phyloP scores from a whole-genome alignment of 2,113 vertebrate genomes.

The Ptilorrhoa leucosticta region DNA sequence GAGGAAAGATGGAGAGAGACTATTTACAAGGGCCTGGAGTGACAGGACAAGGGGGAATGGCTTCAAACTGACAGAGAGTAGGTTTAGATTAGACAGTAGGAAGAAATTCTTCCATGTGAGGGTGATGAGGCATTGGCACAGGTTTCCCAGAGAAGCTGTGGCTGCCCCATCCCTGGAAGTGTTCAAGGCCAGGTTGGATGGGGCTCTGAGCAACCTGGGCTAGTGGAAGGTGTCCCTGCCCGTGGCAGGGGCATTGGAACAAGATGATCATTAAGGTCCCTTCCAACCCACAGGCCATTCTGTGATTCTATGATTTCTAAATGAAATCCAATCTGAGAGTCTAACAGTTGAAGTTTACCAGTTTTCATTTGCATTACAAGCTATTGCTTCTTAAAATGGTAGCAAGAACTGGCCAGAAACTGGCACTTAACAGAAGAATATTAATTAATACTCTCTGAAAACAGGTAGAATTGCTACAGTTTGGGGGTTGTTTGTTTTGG shows the following conservation, averaged over 20 bases:
- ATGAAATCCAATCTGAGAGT: not conserved
- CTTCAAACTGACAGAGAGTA: not conserved
- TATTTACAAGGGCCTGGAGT: not conserved
- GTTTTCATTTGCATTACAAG: not conserved
- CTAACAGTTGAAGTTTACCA: not conserved
- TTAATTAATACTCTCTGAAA: not conserved
- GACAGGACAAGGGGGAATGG: not conserved
- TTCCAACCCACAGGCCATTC: not conserved
- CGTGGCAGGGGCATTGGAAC: not conserved
- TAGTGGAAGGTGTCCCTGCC: not conserved
- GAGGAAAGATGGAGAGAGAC: not conserved
- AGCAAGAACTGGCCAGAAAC: not conserved
- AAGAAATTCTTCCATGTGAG: not conserved
- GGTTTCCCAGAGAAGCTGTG: not conserved
- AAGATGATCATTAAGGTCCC: not conserved
- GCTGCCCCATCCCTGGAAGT: not conserved
- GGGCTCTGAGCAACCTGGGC: not conserved
- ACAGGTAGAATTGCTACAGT: not conserved
- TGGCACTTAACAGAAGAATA: not conserved
- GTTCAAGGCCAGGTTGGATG: not conserved
- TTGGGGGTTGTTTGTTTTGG: not conserved
- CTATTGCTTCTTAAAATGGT: not conserved
- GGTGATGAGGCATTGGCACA: not conserved
- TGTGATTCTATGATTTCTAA: not conserved
- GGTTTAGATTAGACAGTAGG: not conserved